phyloP scores from a whole-genome alignment of 2,797 vertebrate genomes.

The Peromyscus eremicus region DNA sequence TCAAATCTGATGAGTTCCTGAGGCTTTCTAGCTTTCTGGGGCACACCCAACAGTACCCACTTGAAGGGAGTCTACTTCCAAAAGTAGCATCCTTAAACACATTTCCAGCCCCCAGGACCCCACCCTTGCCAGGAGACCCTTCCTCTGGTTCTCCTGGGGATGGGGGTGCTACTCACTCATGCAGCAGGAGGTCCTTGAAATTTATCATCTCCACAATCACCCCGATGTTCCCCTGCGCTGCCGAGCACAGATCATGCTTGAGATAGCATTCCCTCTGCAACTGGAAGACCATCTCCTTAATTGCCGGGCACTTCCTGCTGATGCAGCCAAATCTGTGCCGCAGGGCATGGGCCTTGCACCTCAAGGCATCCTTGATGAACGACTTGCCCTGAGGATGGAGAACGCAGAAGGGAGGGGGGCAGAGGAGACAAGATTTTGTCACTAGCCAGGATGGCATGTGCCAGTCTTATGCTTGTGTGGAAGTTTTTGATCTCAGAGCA shows the following conservation, averaged over 20 bases:
- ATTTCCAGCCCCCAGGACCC: neutral
- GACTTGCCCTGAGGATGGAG: constrained; percentile 94
- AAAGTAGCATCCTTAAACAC: too few species aligned
- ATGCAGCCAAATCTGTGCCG: constrained; percentile 99
- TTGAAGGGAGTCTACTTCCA: neutral
- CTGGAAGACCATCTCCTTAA: constrained; percentile 99
- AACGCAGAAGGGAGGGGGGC: neutral
- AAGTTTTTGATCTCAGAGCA: neutral
- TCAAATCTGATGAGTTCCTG: neutral
- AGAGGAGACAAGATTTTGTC: neutral
- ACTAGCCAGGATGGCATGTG: neutral
- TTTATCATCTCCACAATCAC: constrained; percentile 99
- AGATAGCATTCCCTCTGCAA: constrained; percentile 98
- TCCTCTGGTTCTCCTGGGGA: accelerated
- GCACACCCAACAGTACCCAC: neutral
- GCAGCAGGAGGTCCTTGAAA: constrained; percentile 98
- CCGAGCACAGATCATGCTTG: constrained; percentile 97
- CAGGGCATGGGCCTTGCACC: constrained; percentile 98
- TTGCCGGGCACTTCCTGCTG: constrained; percentile 98
- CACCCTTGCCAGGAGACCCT: neutral
- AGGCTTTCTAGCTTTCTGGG: neutral
- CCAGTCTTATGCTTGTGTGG: neutral
- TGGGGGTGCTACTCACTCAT: constrained; percentile 93
- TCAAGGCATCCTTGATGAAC: constrained; percentile 99
- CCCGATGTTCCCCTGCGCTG: constrained; percentile 96